Evolutionary conservation across 2,888 invertebrate genomes (phyloP).

Genomic region (Apotomis turbidana): DNA sequence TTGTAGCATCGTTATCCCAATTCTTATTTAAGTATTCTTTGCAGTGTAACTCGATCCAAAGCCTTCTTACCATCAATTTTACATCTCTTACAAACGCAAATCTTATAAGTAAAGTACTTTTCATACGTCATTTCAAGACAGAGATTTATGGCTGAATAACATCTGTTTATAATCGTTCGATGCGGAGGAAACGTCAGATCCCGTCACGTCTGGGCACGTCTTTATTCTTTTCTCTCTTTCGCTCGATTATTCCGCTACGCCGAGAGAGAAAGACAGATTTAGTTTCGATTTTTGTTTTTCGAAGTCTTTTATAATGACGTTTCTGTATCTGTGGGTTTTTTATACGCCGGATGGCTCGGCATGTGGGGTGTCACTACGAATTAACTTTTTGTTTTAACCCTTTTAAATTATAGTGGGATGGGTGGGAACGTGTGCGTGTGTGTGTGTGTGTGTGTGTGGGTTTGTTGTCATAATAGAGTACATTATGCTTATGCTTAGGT

Average conservation of each 20-base stretch:
- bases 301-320: slow-evolving; percentile 63
- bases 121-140: slow-evolving; percentile 50
- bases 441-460: slow-evolving; percentile 22
- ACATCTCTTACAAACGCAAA: slow-evolving; percentile 33
- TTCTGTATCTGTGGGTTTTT: slow-evolving; percentile 45
- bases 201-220: slow-evolving; percentile 63
- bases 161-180: slow-evolving; percentile 78
- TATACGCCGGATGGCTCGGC: slow-evolving; percentile 58
- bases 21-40: slow-evolving; percentile 6
- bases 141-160: slow-evolving; percentile 74
- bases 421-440: slow-evolving; percentile 62
- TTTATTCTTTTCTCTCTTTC: slow-evolving; percentile 39
- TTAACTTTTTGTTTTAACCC: slow-evolving; percentile 74
- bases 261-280: slow-evolving; percentile 20
- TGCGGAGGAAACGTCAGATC: slow-evolving; percentile 69
- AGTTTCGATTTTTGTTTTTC: slow-evolving; percentile 51
- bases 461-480: slow-evolving; percentile 24
- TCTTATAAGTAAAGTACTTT: slow-evolving; percentile 41
- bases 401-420: slow-evolving; percentile 73
- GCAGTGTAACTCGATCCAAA: slow-evolving; percentile 14
- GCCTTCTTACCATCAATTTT: slow-evolving; percentile 32
- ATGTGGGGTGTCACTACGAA: slow-evolving; percentile 68
- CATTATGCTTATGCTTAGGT: not conserved
- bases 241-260: slow-evolving; percentile 9
- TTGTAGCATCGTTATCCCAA: not conserved